These are phyloP conservation scores for Epistrophella euchroma DNA, from an alignment of 2,888 invertebrate species.

Conservation along the genomic window DNA sequence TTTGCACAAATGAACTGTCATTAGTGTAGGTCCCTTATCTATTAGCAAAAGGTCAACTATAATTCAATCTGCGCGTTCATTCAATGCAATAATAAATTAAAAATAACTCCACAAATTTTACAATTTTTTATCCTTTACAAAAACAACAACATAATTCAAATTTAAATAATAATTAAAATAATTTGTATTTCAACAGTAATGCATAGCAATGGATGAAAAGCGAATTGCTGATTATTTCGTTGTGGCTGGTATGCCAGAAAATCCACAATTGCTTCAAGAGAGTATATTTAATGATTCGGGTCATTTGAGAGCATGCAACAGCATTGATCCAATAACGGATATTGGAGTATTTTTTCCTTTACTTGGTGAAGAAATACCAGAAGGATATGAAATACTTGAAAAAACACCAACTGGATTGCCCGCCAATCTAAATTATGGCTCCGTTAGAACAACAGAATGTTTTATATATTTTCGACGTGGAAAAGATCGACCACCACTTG, in stretches of 20 bases:
- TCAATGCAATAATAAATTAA: neutral
- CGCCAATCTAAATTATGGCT: slow-evolving; percentile 99
- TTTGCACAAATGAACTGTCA: slow-evolving; percentile 2
- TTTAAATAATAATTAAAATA: neutral
- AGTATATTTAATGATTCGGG: slow-evolving; percentile 90
- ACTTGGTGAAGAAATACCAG: slow-evolving; percentile 93
- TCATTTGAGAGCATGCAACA: slow-evolving; percentile 91
- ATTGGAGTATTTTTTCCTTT: slow-evolving; percentile 95
- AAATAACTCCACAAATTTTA: neutral
- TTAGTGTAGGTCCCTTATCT: slow-evolving; percentile 29
- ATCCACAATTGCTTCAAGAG: slow-evolving; percentile 90
- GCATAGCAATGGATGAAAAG: slow-evolving; percentile 90
- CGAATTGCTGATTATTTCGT: slow-evolving; percentile 99
- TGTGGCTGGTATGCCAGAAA: slow-evolving; percentile 96
- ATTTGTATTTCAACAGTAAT: slow-evolving; percentile 52
- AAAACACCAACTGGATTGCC: slow-evolving; percentile 93
- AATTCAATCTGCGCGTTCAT: neutral
- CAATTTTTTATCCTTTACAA: neutral
- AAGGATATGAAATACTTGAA: slow-evolving; percentile 88
- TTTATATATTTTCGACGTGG: slow-evolving; percentile 96
- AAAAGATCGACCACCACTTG: slow-evolving; percentile 96
- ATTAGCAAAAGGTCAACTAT: slow-evolving; percentile 7
- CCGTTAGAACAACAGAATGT: slow-evolving; percentile 95
- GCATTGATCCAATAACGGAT: slow-evolving; percentile 97
- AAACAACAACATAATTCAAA: neutral